Evolutionary conservation across 2,888 invertebrate genomes (phyloP).

Genomic region (Ramazzottius varieornatus): DNA sequence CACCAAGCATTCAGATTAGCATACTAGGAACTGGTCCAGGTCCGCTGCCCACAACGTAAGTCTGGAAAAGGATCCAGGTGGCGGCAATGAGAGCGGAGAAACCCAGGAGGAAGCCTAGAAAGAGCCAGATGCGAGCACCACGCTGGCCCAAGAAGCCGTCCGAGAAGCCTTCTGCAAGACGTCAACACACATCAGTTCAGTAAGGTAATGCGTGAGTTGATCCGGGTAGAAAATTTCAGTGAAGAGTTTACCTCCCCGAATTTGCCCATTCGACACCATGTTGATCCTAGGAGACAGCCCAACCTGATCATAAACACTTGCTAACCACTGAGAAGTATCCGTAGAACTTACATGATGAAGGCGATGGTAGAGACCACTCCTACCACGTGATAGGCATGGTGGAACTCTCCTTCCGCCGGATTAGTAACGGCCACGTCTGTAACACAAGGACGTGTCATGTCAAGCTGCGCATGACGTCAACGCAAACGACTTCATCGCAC

Average conservation of each 20-base stretch:
- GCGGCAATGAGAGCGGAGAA: slow-evolving; percentile 85
- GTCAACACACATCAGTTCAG: too few species aligned
- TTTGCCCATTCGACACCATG: slow-evolving; percentile 77
- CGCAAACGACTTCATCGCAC: too few species aligned
- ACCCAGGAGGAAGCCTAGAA: slow-evolving; percentile 81
- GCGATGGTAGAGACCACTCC: slow-evolving; percentile 80
- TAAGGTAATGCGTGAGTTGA: too few species aligned
- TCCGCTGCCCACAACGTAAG: slow-evolving; percentile 30
- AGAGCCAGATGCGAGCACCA: slow-evolving; percentile 67
- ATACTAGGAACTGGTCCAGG: neutral
- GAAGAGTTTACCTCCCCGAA: too few species aligned
- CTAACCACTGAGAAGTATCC: neutral
- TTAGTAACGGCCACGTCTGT: slow-evolving; percentile 51
- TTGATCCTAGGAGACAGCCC: slow-evolving; percentile 39
- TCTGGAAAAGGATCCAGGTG: slow-evolving; percentile 77
- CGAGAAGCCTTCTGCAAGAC: slow-evolving; percentile 49
- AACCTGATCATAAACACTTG: slow-evolving; percentile 3
- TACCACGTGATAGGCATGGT: slow-evolving; percentile 51
- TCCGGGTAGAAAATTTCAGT: too few species aligned
- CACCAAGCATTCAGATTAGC: neutral
- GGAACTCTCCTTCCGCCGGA: slow-evolving; percentile 30
- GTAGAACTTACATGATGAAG: slow-evolving; percentile 47
- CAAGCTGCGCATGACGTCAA: too few species aligned
- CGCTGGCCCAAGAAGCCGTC: slow-evolving; percentile 60
- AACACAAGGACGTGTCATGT: too few species aligned